Conservation (phyloP, 2,113 vertebrate species). For the Oreochromis spilurus region DNA sequence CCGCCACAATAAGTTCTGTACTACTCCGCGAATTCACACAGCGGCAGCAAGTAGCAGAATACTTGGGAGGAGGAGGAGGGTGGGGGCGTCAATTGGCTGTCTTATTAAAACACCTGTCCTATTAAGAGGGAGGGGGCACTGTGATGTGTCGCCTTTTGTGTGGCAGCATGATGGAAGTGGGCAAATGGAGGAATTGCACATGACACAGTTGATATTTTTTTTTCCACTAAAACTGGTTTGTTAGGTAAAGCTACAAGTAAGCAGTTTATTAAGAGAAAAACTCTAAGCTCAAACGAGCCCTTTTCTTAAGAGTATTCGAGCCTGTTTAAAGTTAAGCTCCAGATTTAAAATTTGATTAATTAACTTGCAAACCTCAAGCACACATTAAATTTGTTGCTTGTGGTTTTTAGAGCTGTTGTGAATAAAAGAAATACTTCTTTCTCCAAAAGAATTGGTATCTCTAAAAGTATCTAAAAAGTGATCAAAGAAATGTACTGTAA, state of each 20-base stretch:
- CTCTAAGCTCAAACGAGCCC: too few species aligned
- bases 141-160: not conserved
- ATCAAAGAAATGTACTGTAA: conserved; percentile 20
- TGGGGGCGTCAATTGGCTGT: conserved; percentile 32
- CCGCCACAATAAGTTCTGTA: conserved; percentile 69
- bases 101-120: conserved; percentile 60
- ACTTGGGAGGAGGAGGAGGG: not conserved
- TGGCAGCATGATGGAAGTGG: not conserved
- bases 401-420: not conserved
- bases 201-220: not conserved
- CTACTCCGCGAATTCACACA: conserved; percentile 73
- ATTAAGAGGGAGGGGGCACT: not conserved
- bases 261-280: not conserved
- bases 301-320: not conserved
- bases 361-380: not conserved
- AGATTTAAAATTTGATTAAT: not conserved
- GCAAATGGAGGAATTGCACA: not conserved
- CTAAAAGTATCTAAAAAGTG: not conserved
- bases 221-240: not conserved
- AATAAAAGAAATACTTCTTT: not conserved
- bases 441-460: not conserved
- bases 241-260: not conserved
- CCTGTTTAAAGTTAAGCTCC: not conserved
- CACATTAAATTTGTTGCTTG: not conserved
- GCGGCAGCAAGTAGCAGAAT: conserved; percentile 73